A percentile compares a stretch with the other conserved stretches of the same genome.
Evolutionary conservation across 2,113 vertebrate genomes (phyloP).

Genomic region (Gobiocypris rarus): DNA sequence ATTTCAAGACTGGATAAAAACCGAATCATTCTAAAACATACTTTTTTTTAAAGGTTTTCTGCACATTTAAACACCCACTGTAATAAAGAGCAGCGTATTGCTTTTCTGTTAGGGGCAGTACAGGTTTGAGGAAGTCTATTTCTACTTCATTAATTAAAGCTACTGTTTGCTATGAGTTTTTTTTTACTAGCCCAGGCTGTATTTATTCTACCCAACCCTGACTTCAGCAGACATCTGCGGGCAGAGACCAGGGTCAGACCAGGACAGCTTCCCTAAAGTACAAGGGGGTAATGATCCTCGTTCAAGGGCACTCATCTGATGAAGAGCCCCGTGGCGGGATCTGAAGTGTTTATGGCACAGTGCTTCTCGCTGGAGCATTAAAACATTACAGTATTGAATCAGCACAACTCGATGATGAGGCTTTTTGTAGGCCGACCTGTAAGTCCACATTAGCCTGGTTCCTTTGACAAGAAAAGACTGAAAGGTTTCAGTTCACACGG

Average conservation of each 20-base stretch:
- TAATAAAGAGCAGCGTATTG: neutral
- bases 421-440: too few species aligned
- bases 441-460: too few species aligned
- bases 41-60: neutral
- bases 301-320: conserved; percentile 6
- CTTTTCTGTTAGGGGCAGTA: neutral
- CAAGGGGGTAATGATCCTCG: neutral
- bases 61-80: neutral
- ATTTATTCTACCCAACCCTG: neutral
- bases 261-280: conserved; percentile 4
- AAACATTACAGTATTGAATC: neutral
- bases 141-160: neutral
- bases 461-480: neutral
- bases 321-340: neutral
- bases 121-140: neutral
- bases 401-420: neutral
- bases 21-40: neutral
- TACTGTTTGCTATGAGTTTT: neutral
- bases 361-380: neutral
- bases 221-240: neutral
- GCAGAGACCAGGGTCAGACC: neutral
- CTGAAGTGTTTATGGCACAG: conserved; percentile 11
- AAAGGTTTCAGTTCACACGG: neutral
- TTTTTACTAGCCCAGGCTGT: neutral
- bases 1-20: neutral